Conservation (phyloP, 2,797 vertebrate genomes). For the Nothura maculosa region DNA sequence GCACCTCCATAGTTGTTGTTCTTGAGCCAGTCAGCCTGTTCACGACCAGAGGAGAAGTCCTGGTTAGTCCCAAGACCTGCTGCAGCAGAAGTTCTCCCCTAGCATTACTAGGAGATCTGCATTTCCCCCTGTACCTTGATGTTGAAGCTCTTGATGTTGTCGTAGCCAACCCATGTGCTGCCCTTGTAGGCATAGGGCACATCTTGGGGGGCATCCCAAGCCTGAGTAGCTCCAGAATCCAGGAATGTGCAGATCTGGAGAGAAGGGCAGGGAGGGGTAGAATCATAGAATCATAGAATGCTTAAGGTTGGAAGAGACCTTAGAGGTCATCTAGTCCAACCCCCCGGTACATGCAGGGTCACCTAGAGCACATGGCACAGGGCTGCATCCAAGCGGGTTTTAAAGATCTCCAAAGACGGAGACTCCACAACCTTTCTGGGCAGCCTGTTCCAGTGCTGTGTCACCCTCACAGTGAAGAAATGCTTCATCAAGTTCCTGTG, state of each 20-base stretch:
- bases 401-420: too few species aligned
- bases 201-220: conserved; percentile 85
- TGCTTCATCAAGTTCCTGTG: too few species aligned
- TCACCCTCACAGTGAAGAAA: too few species aligned
- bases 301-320: too few species aligned
- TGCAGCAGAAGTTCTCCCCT: not conserved
- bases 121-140: conserved; percentile 82
- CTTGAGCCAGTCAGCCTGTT: conserved; percentile 79
- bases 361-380: too few species aligned
- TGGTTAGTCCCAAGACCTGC: accelerated
- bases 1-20: conserved; percentile 79
- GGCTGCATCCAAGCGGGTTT: too few species aligned
- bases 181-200: conserved; percentile 87
- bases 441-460: too few species aligned
- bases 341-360: too few species aligned
- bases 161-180: conserved; percentile 90
- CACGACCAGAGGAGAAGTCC: not conserved
- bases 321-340: too few species aligned
- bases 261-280: too few species aligned
- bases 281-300: too few species aligned
- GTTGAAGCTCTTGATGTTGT: conserved; percentile 85
- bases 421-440: too few species aligned
- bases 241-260: conserved; percentile 85
- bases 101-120: not conserved
- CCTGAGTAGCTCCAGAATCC: conserved; percentile 76